Evolutionary conservation across 2,797 vertebrate genomes (phyloP), one percentile per base, ranked within the genome.

Genomic region (Synanceia verrucosa): DNA sequence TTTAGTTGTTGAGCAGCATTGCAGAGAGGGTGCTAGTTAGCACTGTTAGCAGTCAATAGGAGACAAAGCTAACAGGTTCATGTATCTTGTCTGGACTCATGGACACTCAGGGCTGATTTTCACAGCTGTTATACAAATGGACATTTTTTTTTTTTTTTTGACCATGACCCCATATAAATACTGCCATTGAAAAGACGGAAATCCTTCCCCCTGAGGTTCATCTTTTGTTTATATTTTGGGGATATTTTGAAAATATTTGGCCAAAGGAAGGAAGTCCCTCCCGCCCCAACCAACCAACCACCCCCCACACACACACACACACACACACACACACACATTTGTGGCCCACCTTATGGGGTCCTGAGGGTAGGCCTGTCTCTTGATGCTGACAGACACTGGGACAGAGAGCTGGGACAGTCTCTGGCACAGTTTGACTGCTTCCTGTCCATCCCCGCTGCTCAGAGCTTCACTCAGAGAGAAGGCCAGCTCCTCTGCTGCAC

Each of bases 401-500:
- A 94, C 60, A 0, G 51, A 81, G 6, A 94, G 91, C 3, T 91
- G 76, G 0, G 94, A 90, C 55, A 97, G 88, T 70, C 67, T 85
- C 55, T 86, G 70, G 9, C 94, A 93, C 52, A 91, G 87, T 23
- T 55, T 59, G 14, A 14, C 43, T 0, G 96, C 95, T 4, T 90
- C 89, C 6, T 89, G 61, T 36, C 77, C 84, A 33, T 96, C 89
- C 14, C 96, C 94, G 0, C 84, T 47, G 14, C 85, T 92, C 46
- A 97, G 91, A n/a, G 96, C 96, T 29, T 94, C 89, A 5, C 90
- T 83, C 64, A 97, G 91, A 6, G 65, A 79, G 36, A 65, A 80
- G 24, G 93, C 93, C 11, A 94, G 82, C 2, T 93, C 86, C 86
- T 97, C 96, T 0, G 92, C 96, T 96, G 81, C 41, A 41, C n/a